A percentile compares a stretch with the other conserved stretches of the same genome.
Evolutionary conservation across 2,113 vertebrate genomes (phyloP).

Genomic region (Saccopteryx bilineata): DNA sequence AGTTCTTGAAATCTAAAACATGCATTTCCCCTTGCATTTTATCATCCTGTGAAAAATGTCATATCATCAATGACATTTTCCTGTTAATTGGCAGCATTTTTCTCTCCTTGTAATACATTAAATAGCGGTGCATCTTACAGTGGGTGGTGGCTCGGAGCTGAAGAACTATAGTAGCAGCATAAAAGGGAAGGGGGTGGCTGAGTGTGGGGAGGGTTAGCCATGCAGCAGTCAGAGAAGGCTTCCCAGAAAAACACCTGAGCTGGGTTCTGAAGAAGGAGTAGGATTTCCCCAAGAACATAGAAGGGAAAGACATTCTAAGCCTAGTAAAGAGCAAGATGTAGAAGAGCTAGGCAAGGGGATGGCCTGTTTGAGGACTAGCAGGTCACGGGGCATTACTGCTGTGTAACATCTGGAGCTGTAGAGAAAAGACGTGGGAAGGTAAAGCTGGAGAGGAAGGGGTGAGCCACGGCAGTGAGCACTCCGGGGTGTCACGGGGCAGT

Average conservation of each 20-base stretch:
- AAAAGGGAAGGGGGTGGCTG: neutral
- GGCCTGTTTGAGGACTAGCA: neutral
- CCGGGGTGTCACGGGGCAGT: neutral
- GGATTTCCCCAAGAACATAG: neutral
- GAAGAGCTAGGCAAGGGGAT: neutral
- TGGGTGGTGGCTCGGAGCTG: neutral
- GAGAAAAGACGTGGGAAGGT: neutral
- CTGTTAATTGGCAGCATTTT: neutral
- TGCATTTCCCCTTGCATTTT: neutral
- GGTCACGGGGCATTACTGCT: fast-evolving
- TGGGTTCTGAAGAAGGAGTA: neutral
- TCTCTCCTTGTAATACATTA: neutral
- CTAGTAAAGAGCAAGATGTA: neutral
- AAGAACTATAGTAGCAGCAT: neutral
- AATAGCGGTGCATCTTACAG: neutral
- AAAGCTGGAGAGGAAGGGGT: neutral
- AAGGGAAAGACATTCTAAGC: neutral
- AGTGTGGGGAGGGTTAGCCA: neutral
- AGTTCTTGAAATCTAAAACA: neutral
- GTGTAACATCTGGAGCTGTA: neutral
- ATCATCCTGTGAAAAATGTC: neutral
- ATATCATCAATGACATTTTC: neutral
- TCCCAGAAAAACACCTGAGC: neutral
- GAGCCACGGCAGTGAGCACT: neutral
- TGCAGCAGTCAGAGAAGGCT: neutral